phyloP scores from a whole-genome alignment of 2,113 vertebrate genomes.

The Burhinus oedicnemus region DNA sequence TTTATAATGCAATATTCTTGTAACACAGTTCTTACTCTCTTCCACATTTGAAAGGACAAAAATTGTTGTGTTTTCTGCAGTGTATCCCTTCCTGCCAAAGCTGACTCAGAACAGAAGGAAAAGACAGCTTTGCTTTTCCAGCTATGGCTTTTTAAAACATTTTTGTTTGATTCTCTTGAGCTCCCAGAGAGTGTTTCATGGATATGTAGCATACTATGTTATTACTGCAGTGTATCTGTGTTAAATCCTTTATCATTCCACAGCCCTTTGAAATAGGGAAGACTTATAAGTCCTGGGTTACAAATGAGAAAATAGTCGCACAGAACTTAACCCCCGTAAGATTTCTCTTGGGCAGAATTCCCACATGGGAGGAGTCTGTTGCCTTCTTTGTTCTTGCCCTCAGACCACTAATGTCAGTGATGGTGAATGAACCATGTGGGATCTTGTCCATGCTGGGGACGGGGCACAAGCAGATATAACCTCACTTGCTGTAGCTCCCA shows the following conservation, averaged over 20 bases:
- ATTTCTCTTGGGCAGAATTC: not conserved
- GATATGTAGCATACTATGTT: not conserved
- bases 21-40: not conserved
- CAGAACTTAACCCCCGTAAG: not conserved
- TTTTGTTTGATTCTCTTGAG: conserved; percentile 11
- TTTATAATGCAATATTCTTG: not conserved
- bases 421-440: not conserved
- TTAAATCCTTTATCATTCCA: not conserved
- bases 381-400: not conserved
- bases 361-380: not conserved
- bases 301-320: not conserved
- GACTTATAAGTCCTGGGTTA: not conserved
- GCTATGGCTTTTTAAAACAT: not conserved
- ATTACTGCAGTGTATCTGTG: not conserved
- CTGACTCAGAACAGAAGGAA: conserved; percentile 21
- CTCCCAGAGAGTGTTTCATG: not conserved
- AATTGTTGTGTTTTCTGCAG: not conserved
- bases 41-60: not conserved
- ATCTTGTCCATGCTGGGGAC: not conserved
- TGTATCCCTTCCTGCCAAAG: not conserved
- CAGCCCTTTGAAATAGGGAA: not conserved
- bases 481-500: not conserved
- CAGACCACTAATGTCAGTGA: not conserved
- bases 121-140: conserved; percentile 23
- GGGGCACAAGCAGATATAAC: not conserved